A percentile compares a stretch with the other conserved stretches of the same genome.
Evolutionary conservation across 2,113 vertebrate genomes (phyloP).

Genomic region (Sterna hirundo): DNA sequence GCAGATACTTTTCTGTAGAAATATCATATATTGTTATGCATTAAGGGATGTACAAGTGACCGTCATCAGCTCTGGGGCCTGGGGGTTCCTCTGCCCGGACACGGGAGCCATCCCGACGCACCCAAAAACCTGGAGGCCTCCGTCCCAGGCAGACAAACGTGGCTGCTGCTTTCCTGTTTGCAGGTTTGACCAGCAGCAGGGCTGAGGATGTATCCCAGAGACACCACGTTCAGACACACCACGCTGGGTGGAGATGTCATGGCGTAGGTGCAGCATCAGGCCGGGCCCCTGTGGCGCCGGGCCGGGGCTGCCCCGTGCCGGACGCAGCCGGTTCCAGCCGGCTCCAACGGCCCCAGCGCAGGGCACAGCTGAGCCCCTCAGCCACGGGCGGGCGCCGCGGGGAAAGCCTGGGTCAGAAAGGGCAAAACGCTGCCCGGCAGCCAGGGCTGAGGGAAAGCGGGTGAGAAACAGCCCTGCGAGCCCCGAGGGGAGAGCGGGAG

Average conservation of each 20-base stretch:
- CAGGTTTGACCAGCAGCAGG: neutral
- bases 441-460: too few species aligned
- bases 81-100: neutral
- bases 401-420: too few species aligned
- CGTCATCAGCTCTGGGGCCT: neutral
- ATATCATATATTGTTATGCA: neutral
- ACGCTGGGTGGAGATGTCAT: too few species aligned
- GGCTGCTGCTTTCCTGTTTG: neutral
- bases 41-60: neutral
- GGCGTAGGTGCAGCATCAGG: neutral
- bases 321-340: neutral
- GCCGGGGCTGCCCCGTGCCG: too few species aligned
- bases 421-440: too few species aligned
- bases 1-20: neutral
- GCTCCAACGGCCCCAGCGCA: too few species aligned
- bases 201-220: neutral
- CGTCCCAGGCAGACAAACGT: too few species aligned
- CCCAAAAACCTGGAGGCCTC: neutral
- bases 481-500: too few species aligned
- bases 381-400: too few species aligned
- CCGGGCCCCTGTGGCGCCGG: accelerated
- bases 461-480: too few species aligned
- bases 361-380: too few species aligned
- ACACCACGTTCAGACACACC: too few species aligned
- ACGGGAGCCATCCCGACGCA: neutral